Evolutionary conservation across 1,140 invertebrate genomes (phyloP).

Genomic region (Diachasmimorpha longicaudata): DNA sequence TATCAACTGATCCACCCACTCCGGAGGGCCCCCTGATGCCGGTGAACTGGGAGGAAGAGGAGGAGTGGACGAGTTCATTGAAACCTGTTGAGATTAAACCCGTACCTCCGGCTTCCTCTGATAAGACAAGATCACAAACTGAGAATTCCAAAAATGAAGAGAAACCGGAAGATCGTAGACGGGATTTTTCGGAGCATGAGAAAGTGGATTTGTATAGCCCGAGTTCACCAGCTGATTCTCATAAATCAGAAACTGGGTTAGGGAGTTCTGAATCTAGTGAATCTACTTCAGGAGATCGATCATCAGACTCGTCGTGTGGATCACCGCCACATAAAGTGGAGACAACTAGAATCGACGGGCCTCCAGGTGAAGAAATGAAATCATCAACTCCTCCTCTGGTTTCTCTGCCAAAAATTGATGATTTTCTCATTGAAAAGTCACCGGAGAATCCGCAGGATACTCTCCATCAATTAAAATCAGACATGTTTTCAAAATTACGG

Average conservation of each 20-base stretch:
- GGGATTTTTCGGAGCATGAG: constrained; percentile 26
- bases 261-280: not conserved
- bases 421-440: not conserved
- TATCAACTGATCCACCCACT: constrained; percentile 22
- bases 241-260: constrained; percentile 41
- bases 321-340: not conserved
- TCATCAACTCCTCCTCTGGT: not conserved
- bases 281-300: not conserved
- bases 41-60: constrained; percentile 57
- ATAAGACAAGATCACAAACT: not conserved
- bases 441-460: not conserved
- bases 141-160: not conserved
- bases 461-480: not conserved
- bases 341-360: not conserved
- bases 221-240: constrained; percentile 50
- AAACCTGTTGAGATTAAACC: not conserved
- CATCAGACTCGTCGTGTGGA: too few relatives aligned
- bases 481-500: not conserved
- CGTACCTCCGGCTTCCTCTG: not conserved
- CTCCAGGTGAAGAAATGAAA: not conserved
- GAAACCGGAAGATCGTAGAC: not conserved
- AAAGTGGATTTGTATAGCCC: constrained; percentile 47
- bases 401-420: not conserved
- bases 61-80: constrained; percentile 6
- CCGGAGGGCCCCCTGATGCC: constrained; percentile 43